Evolutionary conservation across 2,888 invertebrate genomes (phyloP), one percentile per base, ranked within the genome.

Genomic region (Callimorpha dominula): DNA sequence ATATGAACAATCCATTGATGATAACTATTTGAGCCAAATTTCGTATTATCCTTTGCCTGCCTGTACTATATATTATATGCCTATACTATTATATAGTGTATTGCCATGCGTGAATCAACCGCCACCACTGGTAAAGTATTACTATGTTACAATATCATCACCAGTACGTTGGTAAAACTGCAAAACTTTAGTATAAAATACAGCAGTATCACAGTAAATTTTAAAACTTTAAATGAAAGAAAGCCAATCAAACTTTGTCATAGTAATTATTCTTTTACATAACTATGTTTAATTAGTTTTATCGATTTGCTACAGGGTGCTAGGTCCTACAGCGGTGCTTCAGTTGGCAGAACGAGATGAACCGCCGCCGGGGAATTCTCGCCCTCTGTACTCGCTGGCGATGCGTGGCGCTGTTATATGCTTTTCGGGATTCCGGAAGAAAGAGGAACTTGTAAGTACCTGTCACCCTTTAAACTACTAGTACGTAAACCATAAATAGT

Each of bases 381-480:
- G 99, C 78, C 99, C 99, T 74, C 96, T 99, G 88, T 99, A 97
- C 95, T 98, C 98, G 92, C 96, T 97, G 87, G 97, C 98, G 75
- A 99, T 99, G 99, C 96, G 97, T 85, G 98, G 98, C 79, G 97
- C 98, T 70, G 97, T 98, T 87, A 97, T 99, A 83, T 99, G 98
- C 94, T 99, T 99, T 94, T 98, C 99, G 75, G 99, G 99, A 75
- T 99, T 99, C 93, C 96, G 98, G 85, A 97, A 97, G 91, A 98
- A 98, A 91, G 98, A 98, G 92, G 98, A 98, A 95, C 96, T 99
- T 96, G 99, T 99, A 92, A 96, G 97, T 94, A 81, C 57, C 8
- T 73, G 46, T 63, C 57, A 54, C 17, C 43, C 31, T 31, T 40
- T 20, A 42, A 68, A 20, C 31, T 57, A 12, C 12, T 57, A 20